Evolutionary conservation across 2,797 vertebrate genomes (phyloP).

Genomic region (Megalops cyprinoides): DNA sequence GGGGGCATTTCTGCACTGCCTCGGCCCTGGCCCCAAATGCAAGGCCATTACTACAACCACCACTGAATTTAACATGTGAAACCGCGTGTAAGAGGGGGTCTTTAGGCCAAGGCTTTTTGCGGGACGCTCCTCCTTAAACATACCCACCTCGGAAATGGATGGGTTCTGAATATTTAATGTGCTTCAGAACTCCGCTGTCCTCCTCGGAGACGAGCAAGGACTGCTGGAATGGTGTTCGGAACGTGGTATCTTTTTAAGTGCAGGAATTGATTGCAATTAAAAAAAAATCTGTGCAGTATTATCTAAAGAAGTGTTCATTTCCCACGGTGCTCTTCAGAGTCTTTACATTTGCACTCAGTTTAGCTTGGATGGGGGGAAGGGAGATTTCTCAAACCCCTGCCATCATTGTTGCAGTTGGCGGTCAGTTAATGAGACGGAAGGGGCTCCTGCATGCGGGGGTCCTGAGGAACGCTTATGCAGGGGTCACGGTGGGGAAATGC

Average conservation of each 20-base stretch:
- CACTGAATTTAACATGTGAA: slow-evolving; percentile 2
- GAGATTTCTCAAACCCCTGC: background rate
- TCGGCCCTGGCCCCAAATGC: no score
- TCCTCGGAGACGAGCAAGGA: background rate
- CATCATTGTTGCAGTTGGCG: background rate
- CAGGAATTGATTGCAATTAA: background rate
- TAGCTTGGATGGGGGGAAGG: background rate
- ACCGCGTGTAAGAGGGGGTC: background rate
- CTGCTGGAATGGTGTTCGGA: background rate
- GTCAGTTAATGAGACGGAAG: background rate
- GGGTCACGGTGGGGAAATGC: background rate
- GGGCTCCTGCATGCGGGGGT: background rate
- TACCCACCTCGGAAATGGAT: background rate
- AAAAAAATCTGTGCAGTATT: background rate
- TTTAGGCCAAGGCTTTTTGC: background rate
- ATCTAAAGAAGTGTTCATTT: background rate
- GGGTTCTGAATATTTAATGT: background rate
- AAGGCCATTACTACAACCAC: background rate
- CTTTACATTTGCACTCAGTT: background rate
- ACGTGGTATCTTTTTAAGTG: background rate
- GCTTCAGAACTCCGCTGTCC: background rate
- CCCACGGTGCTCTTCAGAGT: background rate
- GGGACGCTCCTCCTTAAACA: background rate
- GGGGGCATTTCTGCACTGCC: no score
- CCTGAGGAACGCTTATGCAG: background rate